These are phyloP conservation scores for Muscicapa adusta DNA, from an alignment of 2,113 vertebrate species.

Conservation along the genomic window DNA sequence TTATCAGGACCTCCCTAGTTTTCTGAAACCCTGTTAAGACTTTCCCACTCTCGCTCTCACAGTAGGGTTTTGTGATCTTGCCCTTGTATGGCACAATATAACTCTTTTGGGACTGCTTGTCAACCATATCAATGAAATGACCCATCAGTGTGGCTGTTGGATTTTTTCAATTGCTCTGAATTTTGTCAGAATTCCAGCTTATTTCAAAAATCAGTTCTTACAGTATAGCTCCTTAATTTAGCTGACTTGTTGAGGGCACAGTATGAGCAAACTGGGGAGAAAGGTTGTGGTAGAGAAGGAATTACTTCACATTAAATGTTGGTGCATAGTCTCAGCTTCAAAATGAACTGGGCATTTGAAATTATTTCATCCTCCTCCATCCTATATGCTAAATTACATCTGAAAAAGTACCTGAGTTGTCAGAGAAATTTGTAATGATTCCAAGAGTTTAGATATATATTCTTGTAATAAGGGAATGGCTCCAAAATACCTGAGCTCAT, in stretches of 20 bases:
- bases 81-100: neutral
- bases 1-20: neutral
- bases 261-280: neutral
- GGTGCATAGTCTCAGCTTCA: neutral
- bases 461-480: neutral
- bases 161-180: neutral
- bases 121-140: neutral
- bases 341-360: neutral
- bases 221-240: neutral
- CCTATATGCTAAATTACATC: neutral
- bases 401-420: neutral
- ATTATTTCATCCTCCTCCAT: neutral
- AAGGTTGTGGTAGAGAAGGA: neutral
- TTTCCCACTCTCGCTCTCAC: neutral
- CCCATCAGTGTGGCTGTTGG: neutral
- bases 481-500: neutral
- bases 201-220: neutral
- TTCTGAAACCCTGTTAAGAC: neutral
- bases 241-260: fast-evolving
- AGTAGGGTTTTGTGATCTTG: neutral
- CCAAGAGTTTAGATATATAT: neutral
- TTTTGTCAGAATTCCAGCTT: neutral
- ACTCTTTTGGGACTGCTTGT: neutral
- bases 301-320: neutral
- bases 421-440: neutral